Evolutionary conservation across 2,888 invertebrate genomes (phyloP), one percentile per base, ranked within the genome.

Genomic region (Prenolepis imparis): DNA sequence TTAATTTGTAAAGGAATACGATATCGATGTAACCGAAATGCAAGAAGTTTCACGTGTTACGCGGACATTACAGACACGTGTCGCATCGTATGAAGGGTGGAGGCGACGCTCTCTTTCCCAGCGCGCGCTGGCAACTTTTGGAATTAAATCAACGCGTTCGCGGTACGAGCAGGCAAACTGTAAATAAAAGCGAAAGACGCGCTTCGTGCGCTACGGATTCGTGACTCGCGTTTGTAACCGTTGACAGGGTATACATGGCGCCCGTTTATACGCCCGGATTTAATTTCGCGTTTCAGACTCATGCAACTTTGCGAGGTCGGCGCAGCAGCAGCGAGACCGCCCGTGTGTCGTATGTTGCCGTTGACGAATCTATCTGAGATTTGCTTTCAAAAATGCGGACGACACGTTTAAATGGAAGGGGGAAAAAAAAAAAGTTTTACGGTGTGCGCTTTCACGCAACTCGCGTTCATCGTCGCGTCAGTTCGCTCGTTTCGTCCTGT

Each of bases 161-260:
- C 78, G 72, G 57, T 68, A 52, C 57, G 57, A 72, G 44, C 55
- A 18, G 32, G 73, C 78, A 21, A 68, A n/a, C 28, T 59, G 78
- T 80, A 73, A 80, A 73, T 80, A 80, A 80, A 64, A 80, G 78
- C 73, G 44, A 73, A 59, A 80, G 78, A 59, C 73, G 78, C 57
- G 59, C 24, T 12, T 59, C 41, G 78, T 21, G 41, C 59, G 73
- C 73, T 68, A 70, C 77, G 44, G 57, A 73, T 80, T 80, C 78
- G 73, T 80, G 78, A 80, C 78, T 80, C 59, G 78, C 59, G 59
- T 80, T 80, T 59, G 59, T 59, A 80, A 80, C 57, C 44, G 57
- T 59, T 41, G 74, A 36, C 74, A 44, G 36, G 44, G 24, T 44
- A 57, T 72, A 67, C 70, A 55, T 24, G 32, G 36, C 74, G 70